Base-by-base conservation (phyloP, 2,797 vertebrate genomes). In the Synanceia verrucosa region DNA sequence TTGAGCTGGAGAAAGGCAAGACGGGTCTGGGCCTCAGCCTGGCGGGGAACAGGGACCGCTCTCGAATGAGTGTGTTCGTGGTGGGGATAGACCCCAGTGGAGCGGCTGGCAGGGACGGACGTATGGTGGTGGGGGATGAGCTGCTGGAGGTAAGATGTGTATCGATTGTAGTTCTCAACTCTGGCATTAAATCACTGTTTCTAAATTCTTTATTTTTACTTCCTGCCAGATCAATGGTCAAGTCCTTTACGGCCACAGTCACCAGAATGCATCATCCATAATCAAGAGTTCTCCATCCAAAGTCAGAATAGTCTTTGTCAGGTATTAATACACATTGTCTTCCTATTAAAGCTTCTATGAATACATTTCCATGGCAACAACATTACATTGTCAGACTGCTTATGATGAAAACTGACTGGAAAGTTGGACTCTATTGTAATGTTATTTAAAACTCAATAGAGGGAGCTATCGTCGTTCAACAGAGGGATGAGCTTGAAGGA, bases 221-320 rank as follows among this genome's bases (percentile, higher is more conserved):
- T 53, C 29, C 60, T 65, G 47, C 9, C 78, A 99, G 98, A 99
- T 99, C 86, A 99, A 98, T 69, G 96, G 96, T 5, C 96, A 99
- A 74, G 94, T 98, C 78, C 94, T 99, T 0, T 98, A 96, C 59
- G 97, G 97, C 88, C 96, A 94, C 89, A 98, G 96, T 85, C 98
- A 99, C 85, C 98, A 99, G 86, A 98, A 99, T 47, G 98, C 97
- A 51, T 99, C 97, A 4, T 96, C 97, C 78, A 97, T 98, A 73
- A 99, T 99, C 89, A 99, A 99, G 90, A 95, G 96, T 52, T 95
- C 96, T 10, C 95, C 95, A 26, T 98, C 96, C 43, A 97, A 95
- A 93, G 97, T 98, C 65, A 96, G 95, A 94, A 96, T 99, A 55
- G 96, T 99, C 86, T 98, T 97, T 84, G 91, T 99, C 88, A 96